Percentiles rank a stretch among this genome's conserved stretches.
phyloP scores from a whole-genome alignment of 2,797 vertebrate species.

The Tragopan temminckii region DNA sequence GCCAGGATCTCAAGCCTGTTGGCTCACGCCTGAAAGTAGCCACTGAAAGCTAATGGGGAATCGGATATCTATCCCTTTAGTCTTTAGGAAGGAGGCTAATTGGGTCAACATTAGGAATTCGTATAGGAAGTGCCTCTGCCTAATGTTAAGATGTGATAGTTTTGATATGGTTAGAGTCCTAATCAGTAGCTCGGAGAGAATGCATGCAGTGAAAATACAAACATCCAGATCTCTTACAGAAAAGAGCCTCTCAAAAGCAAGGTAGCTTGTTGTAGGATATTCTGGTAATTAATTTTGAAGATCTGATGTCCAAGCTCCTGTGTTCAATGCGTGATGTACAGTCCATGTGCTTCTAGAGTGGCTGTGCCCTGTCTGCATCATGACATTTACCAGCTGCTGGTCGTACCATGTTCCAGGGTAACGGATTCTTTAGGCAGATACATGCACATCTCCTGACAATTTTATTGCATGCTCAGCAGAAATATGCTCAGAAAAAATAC shows the following conservation, averaged over 20 bases:
- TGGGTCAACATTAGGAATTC: neutral
- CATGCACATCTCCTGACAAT: neutral
- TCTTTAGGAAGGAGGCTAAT: neutral
- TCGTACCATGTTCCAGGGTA: neutral
- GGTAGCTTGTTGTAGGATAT: neutral
- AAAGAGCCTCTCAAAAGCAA: neutral
- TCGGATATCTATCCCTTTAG: neutral
- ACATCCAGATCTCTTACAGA: neutral
- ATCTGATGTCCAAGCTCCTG: neutral
- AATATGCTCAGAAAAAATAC: neutral
- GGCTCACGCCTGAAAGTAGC: neutral
- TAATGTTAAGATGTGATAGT: neutral
- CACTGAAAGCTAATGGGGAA: neutral
- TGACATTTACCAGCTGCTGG: neutral
- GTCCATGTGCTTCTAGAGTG: neutral
- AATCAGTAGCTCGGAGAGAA: neutral
- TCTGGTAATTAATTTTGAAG: neutral
- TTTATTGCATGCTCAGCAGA: neutral
- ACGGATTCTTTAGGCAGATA: neutral
- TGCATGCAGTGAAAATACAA: neutral
- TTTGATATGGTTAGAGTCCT: neutral
- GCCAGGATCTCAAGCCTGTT: neutral
- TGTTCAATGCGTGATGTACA: neutral
- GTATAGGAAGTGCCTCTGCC: neutral
- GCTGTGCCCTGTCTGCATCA: neutral